Conservation (phyloP, 1,140 invertebrate species). For the Oscheius sp. region DNA sequence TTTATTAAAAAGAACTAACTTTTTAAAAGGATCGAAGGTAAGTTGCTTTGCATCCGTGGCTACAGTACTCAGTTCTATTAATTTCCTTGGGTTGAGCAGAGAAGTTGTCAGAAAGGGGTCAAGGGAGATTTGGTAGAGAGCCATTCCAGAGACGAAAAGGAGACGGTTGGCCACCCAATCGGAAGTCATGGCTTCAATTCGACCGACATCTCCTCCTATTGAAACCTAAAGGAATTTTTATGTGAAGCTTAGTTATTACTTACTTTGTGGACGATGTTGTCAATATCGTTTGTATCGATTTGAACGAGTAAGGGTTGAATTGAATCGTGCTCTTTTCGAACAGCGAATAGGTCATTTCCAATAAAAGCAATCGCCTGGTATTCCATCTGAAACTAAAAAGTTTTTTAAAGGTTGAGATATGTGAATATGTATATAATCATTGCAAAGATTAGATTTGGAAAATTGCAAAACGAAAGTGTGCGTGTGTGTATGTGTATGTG, state of each 20-base stretch:
- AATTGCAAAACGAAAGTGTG: too few species aligned
- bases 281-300: slow-evolving; percentile 56
- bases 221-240: slow-evolving; percentile 37
- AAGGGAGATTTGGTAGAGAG: slow-evolving; percentile 27
- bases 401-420: not conserved
- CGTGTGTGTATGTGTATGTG: too few species aligned
- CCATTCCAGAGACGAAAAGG: slow-evolving; percentile 46
- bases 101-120: slow-evolving; percentile 44
- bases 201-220: slow-evolving; percentile 49
- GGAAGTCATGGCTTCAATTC: slow-evolving; percentile 58
- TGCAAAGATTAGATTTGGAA: too few species aligned
- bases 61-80: slow-evolving; percentile 53
- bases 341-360: slow-evolving; percentile 56
- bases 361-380: slow-evolving; percentile 58
- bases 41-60: slow-evolving; percentile 60
- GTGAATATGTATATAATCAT: too few species aligned
- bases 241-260: not conserved
- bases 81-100: slow-evolving; percentile 47
- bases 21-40: slow-evolving; percentile 58
- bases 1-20: slow-evolving; percentile 40
- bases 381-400: slow-evolving; percentile 36
- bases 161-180: slow-evolving; percentile 59
- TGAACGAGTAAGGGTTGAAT: slow-evolving; percentile 51
- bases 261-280: slow-evolving; percentile 54
- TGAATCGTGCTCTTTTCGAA: slow-evolving; percentile 51